Evolutionary conservation across 1,140 invertebrate genomes (phyloP).

Genomic region (Magallana gigas): DNA sequence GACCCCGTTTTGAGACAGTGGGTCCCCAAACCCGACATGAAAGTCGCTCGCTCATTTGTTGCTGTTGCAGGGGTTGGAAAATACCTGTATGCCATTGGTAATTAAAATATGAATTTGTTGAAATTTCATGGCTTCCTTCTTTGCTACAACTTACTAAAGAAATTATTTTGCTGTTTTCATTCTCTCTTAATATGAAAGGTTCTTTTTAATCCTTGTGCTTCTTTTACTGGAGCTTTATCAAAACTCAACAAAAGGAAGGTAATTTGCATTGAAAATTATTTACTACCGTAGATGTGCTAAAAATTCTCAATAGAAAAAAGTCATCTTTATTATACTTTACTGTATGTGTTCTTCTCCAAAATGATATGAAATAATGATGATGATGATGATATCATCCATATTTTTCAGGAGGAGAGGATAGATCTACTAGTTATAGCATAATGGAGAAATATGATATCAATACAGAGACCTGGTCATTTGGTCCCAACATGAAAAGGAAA

Average conservation of each 20-base stretch:
- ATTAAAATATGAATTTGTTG: not conserved
- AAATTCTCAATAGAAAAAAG: not conserved
- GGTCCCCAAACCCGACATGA: conserved; percentile 85
- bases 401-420: conserved; percentile 75
- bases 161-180: too few species aligned
- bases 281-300: not conserved
- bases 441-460: conserved; percentile 91
- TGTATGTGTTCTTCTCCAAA: too few species aligned
- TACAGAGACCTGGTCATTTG: conserved; percentile 85
- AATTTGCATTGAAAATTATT: not conserved
- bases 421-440: conserved; percentile 80
- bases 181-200: too few species aligned
- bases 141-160: too few species aligned
- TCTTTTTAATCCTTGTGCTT: too few species aligned
- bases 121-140: too few species aligned
- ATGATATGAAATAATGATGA: too few species aligned
- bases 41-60: conserved; percentile 92
- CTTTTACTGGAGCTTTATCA: too few species aligned
- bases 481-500: conserved; percentile 74
- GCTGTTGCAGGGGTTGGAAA: conserved; percentile 92
- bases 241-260: too few species aligned
- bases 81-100: conserved; percentile 92
- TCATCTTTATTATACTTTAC: too few species aligned
- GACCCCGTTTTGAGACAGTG: conserved; percentile 86
- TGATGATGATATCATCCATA: too few species aligned